Base-by-base conservation (phyloP, 1,140 invertebrate species). In the Leptinotarsa defecta region DNA sequence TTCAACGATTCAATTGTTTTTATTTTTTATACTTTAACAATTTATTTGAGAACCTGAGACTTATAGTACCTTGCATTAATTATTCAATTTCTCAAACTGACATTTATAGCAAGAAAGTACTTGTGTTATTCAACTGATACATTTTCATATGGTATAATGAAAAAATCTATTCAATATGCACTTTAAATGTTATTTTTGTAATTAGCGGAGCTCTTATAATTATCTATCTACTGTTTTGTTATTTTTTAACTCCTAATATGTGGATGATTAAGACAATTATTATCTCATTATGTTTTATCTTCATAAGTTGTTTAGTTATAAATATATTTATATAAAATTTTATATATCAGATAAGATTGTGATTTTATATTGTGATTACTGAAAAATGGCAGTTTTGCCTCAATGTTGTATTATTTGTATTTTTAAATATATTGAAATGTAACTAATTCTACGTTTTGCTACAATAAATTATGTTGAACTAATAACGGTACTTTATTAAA, bases 351-450 rank as follows among this genome's bases (percentile, higher is more conserved):
- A 74, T 76, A 77, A 80, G 77, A 80, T 75, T 82, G 81, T 82
- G 81, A 82, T 82, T 82, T 82, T 82, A 82, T 79, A 82, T 81
- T 82, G 81, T 81, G 80, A 82, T 82, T 78, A 80, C 73, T 77
- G 68, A 76, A 77, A 43, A 76, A 78, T 68, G 76, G 76, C 73
- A 74, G 62, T 75, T 71, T 81, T 80, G 80, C 77, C 79, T 77
- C 69, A 76, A 71, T 78, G 75, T 79, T 76, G 65, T 74, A 74
- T 77, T 75, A 77, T 74, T 76, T 80, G 78, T 79, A 74, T 74
- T 74, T 74, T 74, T n/a, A 11, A 73, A 24, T 19, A 20, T 22
- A 34, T 34, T 63, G 22, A 67, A 48, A 57, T 68, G 65, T 77
- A 19, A 57, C 52, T 57, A 72, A 68, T 70, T 72, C 71, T 77